A percentile compares a stretch with the other conserved stretches of the same genome.
Conservation (phyloP, 2,113 vertebrate species). For the Stomatorhinus ivindoensis region DNA sequence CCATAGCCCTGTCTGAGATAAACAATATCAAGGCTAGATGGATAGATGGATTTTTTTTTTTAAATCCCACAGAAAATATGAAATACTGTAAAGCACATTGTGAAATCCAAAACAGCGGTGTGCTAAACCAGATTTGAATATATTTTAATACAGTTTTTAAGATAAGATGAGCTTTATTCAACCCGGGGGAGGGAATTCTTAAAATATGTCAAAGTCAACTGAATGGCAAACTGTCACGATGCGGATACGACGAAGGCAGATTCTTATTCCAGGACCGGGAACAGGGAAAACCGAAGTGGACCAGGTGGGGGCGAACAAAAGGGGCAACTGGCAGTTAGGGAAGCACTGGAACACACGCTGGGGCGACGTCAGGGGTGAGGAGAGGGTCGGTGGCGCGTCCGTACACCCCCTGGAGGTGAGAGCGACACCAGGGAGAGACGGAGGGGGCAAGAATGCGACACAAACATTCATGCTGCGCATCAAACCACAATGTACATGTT, state of each 20-base stretch:
- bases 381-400: no score
- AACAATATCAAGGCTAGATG: not conserved
- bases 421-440: no score
- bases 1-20: not conserved
- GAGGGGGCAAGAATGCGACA: no score
- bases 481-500: not conserved
- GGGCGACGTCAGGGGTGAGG: no score
- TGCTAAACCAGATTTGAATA: not conserved
- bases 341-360: no score
- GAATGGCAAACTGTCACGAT: not conserved
- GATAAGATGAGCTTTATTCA: not conserved
- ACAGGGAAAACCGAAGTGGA: no score
- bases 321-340: no score
- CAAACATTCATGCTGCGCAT: not conserved
- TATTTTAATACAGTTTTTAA: not conserved
- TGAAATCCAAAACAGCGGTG: not conserved
- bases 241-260: no score
- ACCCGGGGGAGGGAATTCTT: not conserved
- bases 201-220: not conserved
- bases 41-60: not conserved
- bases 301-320: no score
- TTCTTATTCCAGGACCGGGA: no score
- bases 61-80: not conserved
- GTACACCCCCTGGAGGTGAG: no score
- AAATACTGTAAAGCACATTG: not conserved